These are phyloP conservation scores for Lutraria lutraria DNA, from an alignment of 2,888 invertebrate genomes.

Conservation along the genomic window DNA sequence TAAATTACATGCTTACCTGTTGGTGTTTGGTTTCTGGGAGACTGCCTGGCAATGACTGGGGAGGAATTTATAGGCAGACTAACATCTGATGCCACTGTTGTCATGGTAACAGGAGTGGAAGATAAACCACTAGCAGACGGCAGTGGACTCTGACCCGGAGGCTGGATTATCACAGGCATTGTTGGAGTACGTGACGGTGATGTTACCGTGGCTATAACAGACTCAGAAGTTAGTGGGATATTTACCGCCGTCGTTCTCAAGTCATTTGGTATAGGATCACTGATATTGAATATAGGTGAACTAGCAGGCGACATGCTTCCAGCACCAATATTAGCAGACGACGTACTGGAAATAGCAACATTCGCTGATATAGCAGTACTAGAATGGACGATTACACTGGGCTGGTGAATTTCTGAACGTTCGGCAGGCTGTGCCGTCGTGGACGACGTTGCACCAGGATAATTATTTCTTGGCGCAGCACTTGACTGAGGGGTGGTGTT, in stretches of 20 bases:
- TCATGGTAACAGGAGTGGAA: slow-evolving; percentile 34
- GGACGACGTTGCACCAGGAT: slow-evolving; percentile 23
- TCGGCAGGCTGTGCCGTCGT: slow-evolving; percentile 29
- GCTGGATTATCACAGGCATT: slow-evolving; percentile 54
- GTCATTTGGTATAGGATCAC: slow-evolving; percentile 41
- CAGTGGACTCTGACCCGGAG: slow-evolving; percentile 43
- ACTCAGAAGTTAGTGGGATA: slow-evolving; percentile 50
- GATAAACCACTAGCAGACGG: background rate
- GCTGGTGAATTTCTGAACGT: slow-evolving; percentile 74
- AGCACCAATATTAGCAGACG: slow-evolving; percentile 10
- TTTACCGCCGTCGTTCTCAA: slow-evolving; percentile 39
- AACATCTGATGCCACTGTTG: slow-evolving; percentile 30
- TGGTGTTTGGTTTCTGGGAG: slow-evolving; percentile 27
- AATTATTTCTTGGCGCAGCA: background rate
- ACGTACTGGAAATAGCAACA: slow-evolving; percentile 19
- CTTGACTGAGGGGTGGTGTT: background rate
- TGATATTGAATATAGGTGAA: slow-evolving; percentile 43
- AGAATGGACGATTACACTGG: slow-evolving; percentile 86
- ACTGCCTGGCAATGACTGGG: slow-evolving; percentile 26
- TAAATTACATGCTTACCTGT: background rate
- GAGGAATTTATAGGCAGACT: slow-evolving; percentile 12
- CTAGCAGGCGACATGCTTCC: slow-evolving; percentile 54
- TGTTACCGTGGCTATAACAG: slow-evolving; percentile 50
- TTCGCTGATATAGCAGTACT: slow-evolving; percentile 74
- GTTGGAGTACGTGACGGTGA: slow-evolving; percentile 48